Conservation (phyloP, 2,113 vertebrate species). For the Pagrus major region DNA sequence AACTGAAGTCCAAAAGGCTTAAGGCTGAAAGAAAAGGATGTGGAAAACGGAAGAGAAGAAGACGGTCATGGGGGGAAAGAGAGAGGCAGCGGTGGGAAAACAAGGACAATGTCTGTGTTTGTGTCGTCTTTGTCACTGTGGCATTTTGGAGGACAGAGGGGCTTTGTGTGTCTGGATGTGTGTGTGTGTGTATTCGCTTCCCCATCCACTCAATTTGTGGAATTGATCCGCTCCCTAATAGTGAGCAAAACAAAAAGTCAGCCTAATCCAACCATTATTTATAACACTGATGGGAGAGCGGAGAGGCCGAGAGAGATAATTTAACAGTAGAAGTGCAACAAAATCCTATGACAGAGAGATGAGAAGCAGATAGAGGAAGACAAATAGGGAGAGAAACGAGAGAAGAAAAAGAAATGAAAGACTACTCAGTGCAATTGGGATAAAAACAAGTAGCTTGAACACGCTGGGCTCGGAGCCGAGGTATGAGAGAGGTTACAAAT, state of each 20-base stretch:
- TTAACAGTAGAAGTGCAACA: constrained; percentile 37
- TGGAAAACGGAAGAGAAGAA: constrained; percentile 54
- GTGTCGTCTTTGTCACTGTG: constrained; percentile 67
- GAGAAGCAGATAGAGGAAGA: constrained; percentile 31
- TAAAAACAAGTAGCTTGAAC: constrained; percentile 31
- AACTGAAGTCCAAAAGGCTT: constrained; percentile 63
- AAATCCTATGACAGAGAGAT: constrained; percentile 41
- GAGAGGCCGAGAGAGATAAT: constrained; percentile 11
- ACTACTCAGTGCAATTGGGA: constrained; percentile 8
- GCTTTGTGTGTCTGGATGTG: constrained; percentile 43
- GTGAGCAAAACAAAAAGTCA: constrained; percentile 72
- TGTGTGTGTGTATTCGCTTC: constrained; percentile 37
- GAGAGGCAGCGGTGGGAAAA: constrained; percentile 42
- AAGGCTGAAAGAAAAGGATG: constrained; percentile 57
- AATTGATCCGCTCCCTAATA: constrained; percentile 76
- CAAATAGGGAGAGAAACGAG: constrained; percentile 22
- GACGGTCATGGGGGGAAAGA: constrained; percentile 17
- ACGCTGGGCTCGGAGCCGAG: constrained; percentile 10
- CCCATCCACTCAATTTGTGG: constrained; percentile 74
- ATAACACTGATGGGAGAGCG: constrained; percentile 46
- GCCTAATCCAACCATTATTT: constrained; percentile 65
- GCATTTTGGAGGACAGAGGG: constrained; percentile 65
- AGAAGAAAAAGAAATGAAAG: not conserved
- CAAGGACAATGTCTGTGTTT: constrained; percentile 64
- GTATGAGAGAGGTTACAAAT: constrained; percentile 18